phyloP scores from a whole-genome alignment of 37 sponge, comb jelly and placozoan species.

The Chondrilla cf. caribensis region DNA sequence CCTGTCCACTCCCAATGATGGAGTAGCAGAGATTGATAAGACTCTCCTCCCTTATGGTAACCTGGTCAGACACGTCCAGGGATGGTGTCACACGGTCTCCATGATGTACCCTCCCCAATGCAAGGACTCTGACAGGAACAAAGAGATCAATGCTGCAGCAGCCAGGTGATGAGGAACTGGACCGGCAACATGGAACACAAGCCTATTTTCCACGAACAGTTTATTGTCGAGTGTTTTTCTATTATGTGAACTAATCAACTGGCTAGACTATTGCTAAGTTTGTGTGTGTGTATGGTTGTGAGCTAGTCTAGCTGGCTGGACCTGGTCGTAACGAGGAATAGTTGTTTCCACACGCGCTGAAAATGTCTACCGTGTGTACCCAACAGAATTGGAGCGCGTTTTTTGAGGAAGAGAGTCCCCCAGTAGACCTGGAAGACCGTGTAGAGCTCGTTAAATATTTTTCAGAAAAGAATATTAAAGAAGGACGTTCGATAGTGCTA shows the following conservation, averaged over 20 bases:
- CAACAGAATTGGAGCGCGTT: not conserved
- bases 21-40: constrained; percentile 29
- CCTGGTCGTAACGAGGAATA: too few relatives aligned
- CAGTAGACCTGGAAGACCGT: not conserved
- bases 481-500: constrained; percentile 16
- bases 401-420: constrained; percentile 11
- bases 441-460: not conserved
- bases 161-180: constrained; percentile 29
- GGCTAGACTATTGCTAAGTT: too few relatives aligned
- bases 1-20: constrained; percentile 34
- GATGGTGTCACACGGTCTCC: constrained; percentile 26
- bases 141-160: constrained; percentile 26
- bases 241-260: too few relatives aligned
- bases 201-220: too few relatives aligned
- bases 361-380: not conserved
- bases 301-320: too few relatives aligned
- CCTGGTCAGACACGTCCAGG: not conserved
- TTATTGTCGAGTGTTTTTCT: too few relatives aligned
- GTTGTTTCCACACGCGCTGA: too few relatives aligned
- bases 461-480: not conserved
- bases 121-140: not conserved
- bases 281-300: too few relatives aligned
- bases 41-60: constrained; percentile 21
- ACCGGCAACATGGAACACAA: too few relatives aligned
- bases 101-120: constrained; percentile 31